Conservation (phyloP, 1,140 invertebrate species). For the Asobara japonica region DNA sequence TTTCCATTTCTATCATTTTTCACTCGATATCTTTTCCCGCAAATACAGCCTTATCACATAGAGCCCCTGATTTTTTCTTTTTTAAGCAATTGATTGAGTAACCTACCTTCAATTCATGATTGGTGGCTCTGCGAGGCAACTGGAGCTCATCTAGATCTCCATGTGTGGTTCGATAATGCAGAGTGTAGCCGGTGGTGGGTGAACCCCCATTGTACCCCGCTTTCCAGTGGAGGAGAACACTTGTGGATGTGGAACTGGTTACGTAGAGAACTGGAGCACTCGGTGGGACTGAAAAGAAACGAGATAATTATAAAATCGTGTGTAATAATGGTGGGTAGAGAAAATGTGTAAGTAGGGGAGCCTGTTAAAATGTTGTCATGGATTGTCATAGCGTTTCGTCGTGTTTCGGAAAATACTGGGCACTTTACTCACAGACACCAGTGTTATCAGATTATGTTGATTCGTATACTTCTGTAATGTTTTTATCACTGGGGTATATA, state of each 20-base stretch:
- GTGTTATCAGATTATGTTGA: no score
- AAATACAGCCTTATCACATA: no score
- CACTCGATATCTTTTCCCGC: no score
- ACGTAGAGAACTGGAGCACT: conserved; percentile 76
- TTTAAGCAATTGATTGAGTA: no score
- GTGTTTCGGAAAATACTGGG: no score
- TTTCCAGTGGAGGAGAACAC: conserved; percentile 78
- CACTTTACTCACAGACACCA: no score
- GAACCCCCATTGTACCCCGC: conserved; percentile 75
- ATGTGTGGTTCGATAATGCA: conserved; percentile 74
- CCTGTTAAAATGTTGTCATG: neutral
- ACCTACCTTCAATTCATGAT: conserved; percentile 74
- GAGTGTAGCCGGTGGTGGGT: conserved; percentile 73
- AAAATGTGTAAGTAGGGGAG: neutral
- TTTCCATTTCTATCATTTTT: no score
- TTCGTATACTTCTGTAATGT: no score
- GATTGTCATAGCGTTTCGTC: no score
- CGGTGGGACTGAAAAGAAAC: conserved; percentile 70
- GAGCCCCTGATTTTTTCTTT: no score
- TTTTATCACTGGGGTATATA: no score
- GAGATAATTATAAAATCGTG: neutral
- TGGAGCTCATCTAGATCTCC: conserved; percentile 74
- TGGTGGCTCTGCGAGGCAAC: conserved; percentile 72
- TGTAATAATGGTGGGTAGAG: neutral
- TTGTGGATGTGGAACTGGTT: conserved; percentile 76